Conservation (phyloP, 2,888 invertebrate species). For the Megamerina dolium region DNA sequence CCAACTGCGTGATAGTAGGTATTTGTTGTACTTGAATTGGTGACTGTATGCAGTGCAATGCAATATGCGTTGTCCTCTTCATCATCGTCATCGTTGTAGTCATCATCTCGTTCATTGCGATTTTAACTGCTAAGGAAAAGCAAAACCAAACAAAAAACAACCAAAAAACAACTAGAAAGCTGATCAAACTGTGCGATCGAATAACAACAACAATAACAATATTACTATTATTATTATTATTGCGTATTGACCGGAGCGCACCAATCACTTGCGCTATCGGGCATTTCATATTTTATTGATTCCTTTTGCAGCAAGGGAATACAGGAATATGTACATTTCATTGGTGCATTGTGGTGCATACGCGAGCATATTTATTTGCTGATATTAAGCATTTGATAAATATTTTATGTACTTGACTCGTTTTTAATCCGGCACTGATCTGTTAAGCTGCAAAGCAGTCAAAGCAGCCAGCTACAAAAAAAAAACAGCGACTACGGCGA, state of each 20-base stretch:
- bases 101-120: too few relatives aligned
- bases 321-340: background rate
- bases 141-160: too few relatives aligned
- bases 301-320: constrained; percentile 12
- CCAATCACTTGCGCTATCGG: constrained; percentile 39
- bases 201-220: too few relatives aligned
- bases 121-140: too few relatives aligned
- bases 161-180: too few relatives aligned
- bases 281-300: constrained; percentile 38
- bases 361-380: constrained; percentile 18
- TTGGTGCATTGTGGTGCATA: background rate
- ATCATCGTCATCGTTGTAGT: too few relatives aligned
- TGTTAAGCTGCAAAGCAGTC: constrained; percentile 9
- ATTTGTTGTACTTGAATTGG: too few relatives aligned
- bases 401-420: constrained; percentile 25
- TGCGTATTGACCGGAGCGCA: constrained; percentile 21
- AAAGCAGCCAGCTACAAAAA: too few relatives aligned
- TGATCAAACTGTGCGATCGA: constrained; percentile 8
- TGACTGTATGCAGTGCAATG: too few relatives aligned
- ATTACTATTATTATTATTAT: constrained; percentile 17
- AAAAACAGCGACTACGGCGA: constrained; percentile 6
- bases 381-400: constrained; percentile 31
- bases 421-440: constrained; percentile 17
- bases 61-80: too few relatives aligned
- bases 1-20: too few relatives aligned